phyloP scores from a whole-genome alignment of 2,888 invertebrate species.

The Cylindroiulus punctatus region DNA sequence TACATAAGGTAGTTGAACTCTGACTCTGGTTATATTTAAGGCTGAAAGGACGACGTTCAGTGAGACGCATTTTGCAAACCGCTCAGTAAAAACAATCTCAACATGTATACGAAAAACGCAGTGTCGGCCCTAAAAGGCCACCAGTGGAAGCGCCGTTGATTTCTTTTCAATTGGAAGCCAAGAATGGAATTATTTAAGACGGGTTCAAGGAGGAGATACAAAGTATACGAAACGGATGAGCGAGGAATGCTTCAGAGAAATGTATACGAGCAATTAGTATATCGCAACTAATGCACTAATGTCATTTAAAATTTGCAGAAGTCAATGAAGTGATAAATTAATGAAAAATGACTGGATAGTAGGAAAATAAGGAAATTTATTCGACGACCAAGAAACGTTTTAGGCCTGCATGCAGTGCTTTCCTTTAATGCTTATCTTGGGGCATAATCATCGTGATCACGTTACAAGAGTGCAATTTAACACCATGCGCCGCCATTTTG shows the following conservation, averaged over 20 bases:
- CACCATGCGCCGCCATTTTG: too few relatives aligned
- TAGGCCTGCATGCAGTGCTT: not conserved
- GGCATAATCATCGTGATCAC: too few relatives aligned
- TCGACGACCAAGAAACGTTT: not conserved
- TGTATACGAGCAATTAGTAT: not conserved
- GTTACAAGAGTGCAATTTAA: too few relatives aligned
- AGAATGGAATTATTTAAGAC: constrained; percentile 25
- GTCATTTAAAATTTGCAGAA: too few relatives aligned
- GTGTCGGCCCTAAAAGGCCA: not conserved
- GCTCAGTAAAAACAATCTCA: not conserved
- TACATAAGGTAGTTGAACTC: constrained; percentile 8
- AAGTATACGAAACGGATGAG: not conserved
- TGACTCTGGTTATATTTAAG: not conserved
- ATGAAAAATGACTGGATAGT: too few relatives aligned
- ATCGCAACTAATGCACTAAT: not conserved
- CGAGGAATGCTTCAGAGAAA: not conserved
- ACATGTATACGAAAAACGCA: constrained; percentile 5
- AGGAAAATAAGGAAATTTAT: too few relatives aligned
- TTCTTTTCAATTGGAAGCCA: not conserved
- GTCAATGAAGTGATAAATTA: too few relatives aligned
- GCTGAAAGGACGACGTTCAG: not conserved
- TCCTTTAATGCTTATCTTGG: not conserved
- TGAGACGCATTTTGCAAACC: not conserved
- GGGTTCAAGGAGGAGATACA: not conserved
- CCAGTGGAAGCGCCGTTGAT: constrained; percentile 3